Evolutionary conservation across 2,113 vertebrate species (phyloP).

Genomic region (Apteryx mantelli): DNA sequence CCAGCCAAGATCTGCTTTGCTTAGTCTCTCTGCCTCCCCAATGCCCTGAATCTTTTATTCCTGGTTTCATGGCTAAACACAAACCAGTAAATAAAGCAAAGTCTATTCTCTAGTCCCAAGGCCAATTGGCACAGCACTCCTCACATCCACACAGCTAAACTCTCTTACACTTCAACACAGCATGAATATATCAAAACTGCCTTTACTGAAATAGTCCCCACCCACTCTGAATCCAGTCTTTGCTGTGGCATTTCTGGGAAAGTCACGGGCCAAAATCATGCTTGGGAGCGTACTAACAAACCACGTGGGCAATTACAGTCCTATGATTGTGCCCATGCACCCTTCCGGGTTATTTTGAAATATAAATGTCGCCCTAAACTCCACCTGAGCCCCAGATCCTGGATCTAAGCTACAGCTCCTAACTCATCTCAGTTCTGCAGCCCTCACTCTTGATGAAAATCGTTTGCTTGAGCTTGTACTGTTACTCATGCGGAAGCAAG

Average conservation of each 20-base stretch:
- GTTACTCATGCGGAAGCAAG: background rate
- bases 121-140: accelerated
- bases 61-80: background rate
- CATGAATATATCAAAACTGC: accelerated
- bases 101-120: background rate
- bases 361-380: background rate
- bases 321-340: background rate
- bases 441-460: background rate
- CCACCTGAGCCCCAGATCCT: background rate
- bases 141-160: background rate
- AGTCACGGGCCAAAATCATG: accelerated
- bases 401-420: background rate
- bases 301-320: background rate
- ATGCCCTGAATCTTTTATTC: background rate
- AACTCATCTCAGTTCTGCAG: accelerated
- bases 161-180: accelerated
- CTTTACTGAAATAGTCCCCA: background rate
- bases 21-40: background rate
- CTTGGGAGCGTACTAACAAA: background rate
- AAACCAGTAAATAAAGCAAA: background rate
- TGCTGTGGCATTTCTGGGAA: background rate
- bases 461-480: accelerated
- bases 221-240: background rate
- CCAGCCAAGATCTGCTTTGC: background rate
- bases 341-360: background rate